phyloP scores from a whole-genome alignment of 1,140 invertebrate genomes.

The Caligus rogercresseyi region DNA sequence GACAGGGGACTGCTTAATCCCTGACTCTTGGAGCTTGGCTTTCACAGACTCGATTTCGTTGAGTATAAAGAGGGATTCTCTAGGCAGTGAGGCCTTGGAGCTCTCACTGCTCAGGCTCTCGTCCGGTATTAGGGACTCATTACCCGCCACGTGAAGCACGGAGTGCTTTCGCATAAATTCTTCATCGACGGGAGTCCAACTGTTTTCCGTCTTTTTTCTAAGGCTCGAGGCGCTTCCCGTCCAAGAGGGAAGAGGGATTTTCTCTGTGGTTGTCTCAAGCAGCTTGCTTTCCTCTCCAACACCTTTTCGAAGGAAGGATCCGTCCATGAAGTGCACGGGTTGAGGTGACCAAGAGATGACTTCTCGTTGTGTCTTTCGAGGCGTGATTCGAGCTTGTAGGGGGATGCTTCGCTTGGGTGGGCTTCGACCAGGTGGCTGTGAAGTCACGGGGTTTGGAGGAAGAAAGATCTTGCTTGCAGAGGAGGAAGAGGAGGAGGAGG shows the following conservation, averaged over 20 bases:
- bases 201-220: not conserved
- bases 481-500: not conserved
- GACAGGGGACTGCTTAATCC: not conserved
- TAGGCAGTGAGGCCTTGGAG: not conserved
- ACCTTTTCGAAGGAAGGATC: not conserved
- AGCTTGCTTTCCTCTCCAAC: not conserved
- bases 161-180: not conserved
- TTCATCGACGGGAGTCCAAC: not conserved
- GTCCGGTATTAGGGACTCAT: not conserved
- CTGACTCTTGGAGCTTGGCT: not conserved
- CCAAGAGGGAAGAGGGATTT: not conserved
- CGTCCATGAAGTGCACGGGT: not conserved
- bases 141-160: not conserved
- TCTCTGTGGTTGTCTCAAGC: not conserved
- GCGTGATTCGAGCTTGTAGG: not conserved
- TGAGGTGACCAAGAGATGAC: not conserved
- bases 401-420: not conserved
- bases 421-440: not conserved
- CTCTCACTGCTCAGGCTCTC: not conserved
- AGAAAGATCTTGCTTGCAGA: not conserved
- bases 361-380: not conserved
- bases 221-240: not conserved
- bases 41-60: not conserved
- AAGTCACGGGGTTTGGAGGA: not conserved
- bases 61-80: not conserved